Evolutionary conservation across 2,113 vertebrate species (phyloP), one percentile per base, ranked within the genome.

Genomic region (Ivindomyrus marchei): DNA sequence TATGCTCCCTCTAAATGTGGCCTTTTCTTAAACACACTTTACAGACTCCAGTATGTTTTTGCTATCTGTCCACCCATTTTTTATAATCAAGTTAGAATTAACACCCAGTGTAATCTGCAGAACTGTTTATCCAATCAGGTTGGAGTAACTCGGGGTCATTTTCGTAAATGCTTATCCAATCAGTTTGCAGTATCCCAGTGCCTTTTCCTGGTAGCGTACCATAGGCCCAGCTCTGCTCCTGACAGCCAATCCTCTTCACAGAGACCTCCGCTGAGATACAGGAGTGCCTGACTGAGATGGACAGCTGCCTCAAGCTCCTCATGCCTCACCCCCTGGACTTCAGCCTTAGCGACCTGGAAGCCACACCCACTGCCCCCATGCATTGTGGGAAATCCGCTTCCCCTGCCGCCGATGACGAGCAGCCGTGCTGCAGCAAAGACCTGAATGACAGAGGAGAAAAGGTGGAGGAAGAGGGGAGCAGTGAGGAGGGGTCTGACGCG

Each of bases 361-460:
- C 46, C 10, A 84, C 42, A 86, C 10, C 49, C 45, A 2, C 3
- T 58, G 62, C 66, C 15, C 5, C 5, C 0, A 58, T 8, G 66
- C 21, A 27, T 45, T 27, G 47, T 77, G 52, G 58, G 36, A 52
- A 36, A 10, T 31, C 66, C 9, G 21, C 45, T 9, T 39, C 27
- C 7, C 31, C 42, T 2, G 4, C 19, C 27, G 56, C 93, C 85
- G 95, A 92, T 0, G 94, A 95, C 8, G 96, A 97, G 0, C 94
- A 95, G 90, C 98, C 98, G 0, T 98, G 97, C 92, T 98, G 98
- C 92, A 99, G 98, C 94, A 97, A 95, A 93, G 94, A 95, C 77
- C 24, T 97, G 83, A 88, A 39, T 0, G 66, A 92, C 45, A 15
- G 4, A 1, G 13, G 13, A 21, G 3, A 17, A 0, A 10, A 31